These are phyloP conservation scores for Cyprinus carpio DNA, from an alignment of 2,113 vertebrate genomes.

Conservation along the genomic window DNA sequence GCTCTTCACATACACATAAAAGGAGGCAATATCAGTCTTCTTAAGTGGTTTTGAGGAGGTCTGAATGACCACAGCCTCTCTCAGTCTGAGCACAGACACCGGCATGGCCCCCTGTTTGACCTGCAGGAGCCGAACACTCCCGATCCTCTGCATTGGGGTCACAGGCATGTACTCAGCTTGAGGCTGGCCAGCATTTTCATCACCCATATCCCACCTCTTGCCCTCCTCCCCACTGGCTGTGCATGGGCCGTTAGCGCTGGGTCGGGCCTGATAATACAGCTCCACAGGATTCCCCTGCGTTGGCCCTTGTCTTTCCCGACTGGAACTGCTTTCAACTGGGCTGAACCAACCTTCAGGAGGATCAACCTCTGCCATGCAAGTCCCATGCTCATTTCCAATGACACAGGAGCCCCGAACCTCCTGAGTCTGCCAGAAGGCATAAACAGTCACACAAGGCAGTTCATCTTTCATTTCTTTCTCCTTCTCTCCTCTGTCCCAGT, in stretches of 20 bases:
- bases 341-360: conserved; percentile 81
- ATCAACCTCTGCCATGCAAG: conserved; percentile 84
- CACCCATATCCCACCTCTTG: conserved; percentile 30
- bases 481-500: conserved; percentile 76
- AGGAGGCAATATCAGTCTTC: conserved; percentile 84
- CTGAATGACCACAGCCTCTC: conserved; percentile 80
- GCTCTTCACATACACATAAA: conserved; percentile 80
- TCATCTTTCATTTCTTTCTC: conserved; percentile 64
- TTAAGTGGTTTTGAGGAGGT: conserved; percentile 79
- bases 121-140: conserved; percentile 87
- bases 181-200: conserved; percentile 62
- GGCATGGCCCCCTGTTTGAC: conserved; percentile 73
- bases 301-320: conserved; percentile 74
- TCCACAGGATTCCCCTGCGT: conserved; percentile 82
- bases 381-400: conserved; percentile 76
- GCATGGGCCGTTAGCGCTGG: conserved; percentile 75
- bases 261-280: conserved; percentile 84
- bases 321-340: conserved; percentile 74
- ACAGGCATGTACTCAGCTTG: conserved; percentile 75
- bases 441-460: conserved; percentile 85
- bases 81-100: conserved; percentile 81
- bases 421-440: conserved; percentile 87
- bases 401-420: conserved; percentile 84
- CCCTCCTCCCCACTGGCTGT: conserved; percentile 59
- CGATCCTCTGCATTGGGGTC: conserved; percentile 87